A percentile compares a stretch with the other conserved stretches of the same genome.
Evolutionary conservation across 2,113 vertebrate genomes (phyloP).

Genomic region (Cephalopterus ornatus): DNA sequence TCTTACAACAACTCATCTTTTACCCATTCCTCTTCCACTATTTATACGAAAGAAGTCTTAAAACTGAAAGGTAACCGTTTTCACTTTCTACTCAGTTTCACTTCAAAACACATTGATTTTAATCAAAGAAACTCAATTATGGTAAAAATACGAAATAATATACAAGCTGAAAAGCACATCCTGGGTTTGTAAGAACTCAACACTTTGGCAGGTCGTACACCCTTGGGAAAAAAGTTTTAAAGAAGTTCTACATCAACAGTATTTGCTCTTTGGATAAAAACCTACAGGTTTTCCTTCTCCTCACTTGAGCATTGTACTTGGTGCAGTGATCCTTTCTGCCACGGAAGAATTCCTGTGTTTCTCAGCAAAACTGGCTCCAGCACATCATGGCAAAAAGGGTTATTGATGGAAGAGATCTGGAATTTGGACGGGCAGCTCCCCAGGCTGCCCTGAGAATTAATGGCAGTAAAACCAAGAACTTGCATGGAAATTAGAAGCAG

Average conservation of each 20-base stretch:
- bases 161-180: neutral
- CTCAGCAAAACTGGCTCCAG: neutral
- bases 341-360: rapidly evolving
- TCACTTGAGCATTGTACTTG: rapidly evolving
- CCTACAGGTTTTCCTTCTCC: neutral
- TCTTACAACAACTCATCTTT: neutral
- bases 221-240: neutral
- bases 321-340: neutral
- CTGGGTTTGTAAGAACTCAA: neutral
- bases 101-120: neutral
- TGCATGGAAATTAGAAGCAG: neutral
- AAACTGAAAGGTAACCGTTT: neutral
- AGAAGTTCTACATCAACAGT: neutral
- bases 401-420: neutral
- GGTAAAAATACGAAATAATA: neutral
- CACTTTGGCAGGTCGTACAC: neutral
- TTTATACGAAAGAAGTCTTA: neutral
- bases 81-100: constrained; percentile 59
- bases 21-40: neutral
- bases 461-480: neutral
- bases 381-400: neutral
- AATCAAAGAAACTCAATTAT: neutral
- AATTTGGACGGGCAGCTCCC: neutral
- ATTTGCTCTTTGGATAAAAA: neutral
- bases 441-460: neutral